phyloP scores from a whole-genome alignment of 2,797 vertebrate species.

The Chelon labrosus region DNA sequence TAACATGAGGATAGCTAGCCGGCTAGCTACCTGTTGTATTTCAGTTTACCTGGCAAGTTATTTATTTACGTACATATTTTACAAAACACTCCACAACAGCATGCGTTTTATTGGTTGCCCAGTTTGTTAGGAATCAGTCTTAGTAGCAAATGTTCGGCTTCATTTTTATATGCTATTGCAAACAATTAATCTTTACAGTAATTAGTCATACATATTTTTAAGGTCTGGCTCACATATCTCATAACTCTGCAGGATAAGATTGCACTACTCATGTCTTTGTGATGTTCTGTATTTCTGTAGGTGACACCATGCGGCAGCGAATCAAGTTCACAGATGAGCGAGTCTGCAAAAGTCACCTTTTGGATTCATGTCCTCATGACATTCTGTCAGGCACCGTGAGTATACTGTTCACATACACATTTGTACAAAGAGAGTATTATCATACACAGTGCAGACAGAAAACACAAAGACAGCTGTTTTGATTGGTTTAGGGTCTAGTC shows the following conservation, averaged over 20 bases:
- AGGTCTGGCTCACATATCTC: too few species aligned
- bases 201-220: too few species aligned
- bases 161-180: too few species aligned
- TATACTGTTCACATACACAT: constrained; percentile 50
- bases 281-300: constrained; percentile 79
- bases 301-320: constrained; percentile 95
- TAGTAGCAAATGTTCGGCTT: constrained; percentile 18
- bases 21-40: constrained; percentile 77
- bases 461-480: background rate
- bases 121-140: background rate
- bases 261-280: background rate
- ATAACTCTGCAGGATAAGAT: background rate
- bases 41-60: constrained; percentile 18
- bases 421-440: background rate
- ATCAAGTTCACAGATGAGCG: constrained; percentile 98
- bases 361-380: constrained; percentile 98
- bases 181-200: too few species aligned
- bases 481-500: background rate
- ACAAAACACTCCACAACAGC: background rate
- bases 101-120: background rate
- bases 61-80: background rate
- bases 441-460: background rate
- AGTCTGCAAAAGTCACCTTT: constrained; percentile 99
- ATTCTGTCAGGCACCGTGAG: constrained; percentile 98
- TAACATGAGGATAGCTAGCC: constrained; percentile 52